These are phyloP conservation scores for Pituophis catenifer DNA, from an alignment of 2,113 vertebrate genomes.

Conservation along the genomic window DNA sequence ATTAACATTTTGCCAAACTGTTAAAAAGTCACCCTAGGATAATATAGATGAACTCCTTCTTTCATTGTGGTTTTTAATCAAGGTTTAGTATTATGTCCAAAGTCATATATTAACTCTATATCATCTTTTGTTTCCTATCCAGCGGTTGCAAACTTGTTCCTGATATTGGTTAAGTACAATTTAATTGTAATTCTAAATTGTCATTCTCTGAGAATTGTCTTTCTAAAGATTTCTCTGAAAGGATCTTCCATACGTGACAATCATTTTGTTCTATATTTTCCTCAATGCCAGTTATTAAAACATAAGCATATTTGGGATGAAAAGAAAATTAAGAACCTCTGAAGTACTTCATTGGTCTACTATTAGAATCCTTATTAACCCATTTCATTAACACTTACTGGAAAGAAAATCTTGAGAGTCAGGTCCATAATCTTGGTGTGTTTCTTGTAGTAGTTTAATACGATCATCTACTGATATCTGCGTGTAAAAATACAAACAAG, in stretches of 20 bases:
- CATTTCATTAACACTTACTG: conserved; percentile 77
- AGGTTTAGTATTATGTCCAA: neutral
- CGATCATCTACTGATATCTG: conserved; percentile 91
- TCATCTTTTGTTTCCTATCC: neutral
- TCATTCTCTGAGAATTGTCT: neutral
- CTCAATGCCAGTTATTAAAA: neutral
- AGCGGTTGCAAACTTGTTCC: neutral
- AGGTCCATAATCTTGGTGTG: conserved; percentile 91
- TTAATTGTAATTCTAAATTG: neutral
- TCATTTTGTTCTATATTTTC: neutral
- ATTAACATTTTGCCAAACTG: neutral
- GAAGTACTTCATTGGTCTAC: neutral
- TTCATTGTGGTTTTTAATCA: neutral
- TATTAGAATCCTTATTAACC: neutral
- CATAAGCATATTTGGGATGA: neutral
- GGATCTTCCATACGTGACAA: neutral
- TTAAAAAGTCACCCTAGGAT: neutral
- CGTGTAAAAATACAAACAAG: conserved; percentile 1
- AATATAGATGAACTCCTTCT: neutral
- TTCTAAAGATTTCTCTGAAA: neutral
- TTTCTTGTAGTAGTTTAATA: conserved; percentile 90
- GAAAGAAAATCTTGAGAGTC: conserved; percentile 95
- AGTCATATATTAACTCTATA: neutral
- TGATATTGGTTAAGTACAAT: neutral
- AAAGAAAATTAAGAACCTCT: neutral